Evolutionary conservation across 2,888 invertebrate genomes (phyloP).

Genomic region (Bugula neritina): DNA sequence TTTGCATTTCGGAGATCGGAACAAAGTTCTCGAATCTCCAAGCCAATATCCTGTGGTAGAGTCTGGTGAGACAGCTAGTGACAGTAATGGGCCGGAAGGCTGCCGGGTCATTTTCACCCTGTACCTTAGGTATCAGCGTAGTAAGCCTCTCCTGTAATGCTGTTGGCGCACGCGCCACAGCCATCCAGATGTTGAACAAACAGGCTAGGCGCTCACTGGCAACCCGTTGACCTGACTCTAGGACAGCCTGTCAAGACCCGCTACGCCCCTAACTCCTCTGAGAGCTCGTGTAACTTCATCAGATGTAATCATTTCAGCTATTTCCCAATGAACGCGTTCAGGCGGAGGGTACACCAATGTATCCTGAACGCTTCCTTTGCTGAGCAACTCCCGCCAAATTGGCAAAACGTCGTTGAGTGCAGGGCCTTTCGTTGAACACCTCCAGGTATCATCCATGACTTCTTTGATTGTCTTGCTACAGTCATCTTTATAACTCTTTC

Average conservation of each 20-base stretch:
- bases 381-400: background rate
- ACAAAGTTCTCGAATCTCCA: background rate
- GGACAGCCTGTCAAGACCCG: background rate
- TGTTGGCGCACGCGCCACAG: no score
- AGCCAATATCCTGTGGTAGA: background rate
- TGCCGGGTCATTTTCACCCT: background rate
- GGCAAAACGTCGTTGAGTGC: background rate
- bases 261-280: background rate
- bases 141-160: no score
- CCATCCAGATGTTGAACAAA: background rate
- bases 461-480: background rate
- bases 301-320: background rate
- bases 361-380: slow-evolving; percentile 1
- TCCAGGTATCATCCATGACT: slow-evolving; percentile 4
- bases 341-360: background rate
- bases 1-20: background rate
- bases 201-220: background rate
- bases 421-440: background rate
- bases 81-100: background rate
- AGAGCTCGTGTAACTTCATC: background rate
- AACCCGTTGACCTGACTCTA: background rate
- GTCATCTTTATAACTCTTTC: background rate
- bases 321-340: background rate
- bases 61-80: background rate
- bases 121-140: background rate